phyloP scores from a whole-genome alignment of 2,797 vertebrate genomes.

The Crocidura indochinensis region DNA sequence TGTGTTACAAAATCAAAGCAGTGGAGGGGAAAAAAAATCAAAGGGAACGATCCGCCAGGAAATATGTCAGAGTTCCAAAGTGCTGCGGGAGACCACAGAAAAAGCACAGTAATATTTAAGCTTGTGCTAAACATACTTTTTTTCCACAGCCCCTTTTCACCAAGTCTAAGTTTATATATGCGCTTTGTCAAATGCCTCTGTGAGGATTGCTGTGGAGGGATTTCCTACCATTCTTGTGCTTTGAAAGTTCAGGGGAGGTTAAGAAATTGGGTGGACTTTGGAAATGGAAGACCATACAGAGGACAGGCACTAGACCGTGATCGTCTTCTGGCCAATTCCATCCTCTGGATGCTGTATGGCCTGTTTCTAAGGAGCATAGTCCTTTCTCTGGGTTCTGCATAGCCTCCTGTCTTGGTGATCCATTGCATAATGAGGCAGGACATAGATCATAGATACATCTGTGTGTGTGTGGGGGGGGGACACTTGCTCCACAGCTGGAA shows the following conservation, averaged over 20 bases:
- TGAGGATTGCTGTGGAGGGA: conserved; percentile 68
- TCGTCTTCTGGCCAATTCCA: neutral
- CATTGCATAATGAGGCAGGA: too few species aligned
- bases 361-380: neutral
- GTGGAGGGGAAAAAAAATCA: conserved; percentile 67
- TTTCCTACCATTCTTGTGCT: conserved; percentile 66
- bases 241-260: conserved; percentile 74
- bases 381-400: neutral
- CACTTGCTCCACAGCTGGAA: too few species aligned
- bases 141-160: conserved; percentile 72
- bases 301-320: conserved; percentile 3
- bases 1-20: conserved; percentile 83
- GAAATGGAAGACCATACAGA: conserved; percentile 59
- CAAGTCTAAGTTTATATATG: conserved; percentile 71
- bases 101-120: conserved; percentile 76
- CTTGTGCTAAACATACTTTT: conserved; percentile 70
- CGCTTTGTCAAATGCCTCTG: conserved; percentile 70
- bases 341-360: neutral
- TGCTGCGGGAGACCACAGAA: conserved; percentile 71
- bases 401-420: too few species aligned
- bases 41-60: conserved; percentile 76
- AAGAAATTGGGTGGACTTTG: conserved; percentile 53
- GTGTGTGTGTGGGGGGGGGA: too few species aligned
- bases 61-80: conserved; percentile 80
- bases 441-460: too few species aligned